Base-by-base conservation (phyloP, 2,888 invertebrate genomes). In the Blastobasis adustella region DNA sequence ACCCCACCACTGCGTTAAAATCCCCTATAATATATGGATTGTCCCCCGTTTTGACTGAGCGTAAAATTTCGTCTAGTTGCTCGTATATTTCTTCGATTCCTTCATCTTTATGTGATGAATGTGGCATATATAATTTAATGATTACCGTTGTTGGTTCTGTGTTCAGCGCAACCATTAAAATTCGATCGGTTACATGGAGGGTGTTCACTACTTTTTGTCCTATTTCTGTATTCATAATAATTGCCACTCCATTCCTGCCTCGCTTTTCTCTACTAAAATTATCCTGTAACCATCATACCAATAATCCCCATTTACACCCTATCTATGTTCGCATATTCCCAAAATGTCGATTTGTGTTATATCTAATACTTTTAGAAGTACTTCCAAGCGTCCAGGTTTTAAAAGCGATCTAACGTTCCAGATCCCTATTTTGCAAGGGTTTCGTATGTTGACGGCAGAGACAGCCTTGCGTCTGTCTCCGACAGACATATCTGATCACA, bases 401-500 rank as follows among this genome's bases (percentile, higher is more conserved):
- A 45, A 10, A n/a, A 10, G n/a, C 10, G 40, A 40, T 40, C 45
- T 45, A 45, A 10, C n/a, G n/a, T n/a, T n/a, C n/a, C n/a, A n/a
- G n/a, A n/a, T n/a, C n/a, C n/a, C n/a, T n/a, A n/a, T n/a, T 45
- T 45, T 45, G 45, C 45, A 45, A 45, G 45, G 45, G 45, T 45
- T 45, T 45, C 45, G 45, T 10, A 45, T 45, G 45, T 10, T 45
- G 45, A 45, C n/a, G 45, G 10, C 45, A 9, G n/a, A 10, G 10
- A 6, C 10, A 45, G 45, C 45, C 45, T 45, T 45, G 45, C 10
- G n/a, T 45, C 45, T 45, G 10, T 5, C 10, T 10, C 45, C n/a
- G 45, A 9, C 45, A 10, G 45, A n/a, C 45, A 10, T n/a, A 6
- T 9, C n/a, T 10, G 10, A 10, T 10, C 45, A n/a, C 45, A 10